These are phyloP conservation scores for Atractosteus spatula DNA, from an alignment of 2,113 vertebrate genomes.

Conservation along the genomic window DNA sequence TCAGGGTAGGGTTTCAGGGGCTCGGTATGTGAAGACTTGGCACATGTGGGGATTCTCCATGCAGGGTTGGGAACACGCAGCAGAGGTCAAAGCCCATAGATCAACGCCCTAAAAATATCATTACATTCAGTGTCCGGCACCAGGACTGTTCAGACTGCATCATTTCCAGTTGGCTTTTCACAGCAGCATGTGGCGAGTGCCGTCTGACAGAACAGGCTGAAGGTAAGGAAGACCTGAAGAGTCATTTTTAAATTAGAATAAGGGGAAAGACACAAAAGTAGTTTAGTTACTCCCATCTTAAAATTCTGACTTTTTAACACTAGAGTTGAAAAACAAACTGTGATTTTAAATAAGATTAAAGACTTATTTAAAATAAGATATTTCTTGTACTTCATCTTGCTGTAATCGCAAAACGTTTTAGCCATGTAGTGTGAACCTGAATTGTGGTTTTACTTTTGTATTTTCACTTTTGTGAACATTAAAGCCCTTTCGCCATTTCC, in stretches of 20 bases:
- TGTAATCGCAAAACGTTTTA: too few species aligned
- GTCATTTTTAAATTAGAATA: neutral
- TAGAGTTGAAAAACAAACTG: neutral
- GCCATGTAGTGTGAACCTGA: too few species aligned
- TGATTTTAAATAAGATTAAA: constrained; percentile 38
- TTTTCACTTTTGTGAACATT: too few species aligned
- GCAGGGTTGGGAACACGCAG: constrained; percentile 43
- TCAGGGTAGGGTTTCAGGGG: constrained; percentile 48
- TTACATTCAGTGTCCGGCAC: constrained; percentile 51
- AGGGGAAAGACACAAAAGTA: neutral
- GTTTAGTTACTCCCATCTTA: neutral
- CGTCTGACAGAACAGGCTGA: constrained; percentile 4
- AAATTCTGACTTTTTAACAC: neutral
- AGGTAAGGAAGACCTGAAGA: neutral
- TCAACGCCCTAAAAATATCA: constrained; percentile 66
- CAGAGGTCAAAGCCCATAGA: constrained; percentile 55
- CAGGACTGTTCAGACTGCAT: constrained; percentile 50
- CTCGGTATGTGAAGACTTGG: constrained; percentile 42
- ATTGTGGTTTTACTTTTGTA: too few species aligned
- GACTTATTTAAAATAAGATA: constrained; percentile 21
- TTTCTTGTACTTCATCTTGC: too few species aligned
- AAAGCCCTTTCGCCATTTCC: too few species aligned
- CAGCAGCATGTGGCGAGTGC: constrained; percentile 1
- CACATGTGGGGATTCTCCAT: constrained; percentile 34
- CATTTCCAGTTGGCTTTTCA: constrained; percentile 35